Base-by-base conservation (phyloP, 2,888 invertebrate genomes). In the Thereva nobilitata region DNA sequence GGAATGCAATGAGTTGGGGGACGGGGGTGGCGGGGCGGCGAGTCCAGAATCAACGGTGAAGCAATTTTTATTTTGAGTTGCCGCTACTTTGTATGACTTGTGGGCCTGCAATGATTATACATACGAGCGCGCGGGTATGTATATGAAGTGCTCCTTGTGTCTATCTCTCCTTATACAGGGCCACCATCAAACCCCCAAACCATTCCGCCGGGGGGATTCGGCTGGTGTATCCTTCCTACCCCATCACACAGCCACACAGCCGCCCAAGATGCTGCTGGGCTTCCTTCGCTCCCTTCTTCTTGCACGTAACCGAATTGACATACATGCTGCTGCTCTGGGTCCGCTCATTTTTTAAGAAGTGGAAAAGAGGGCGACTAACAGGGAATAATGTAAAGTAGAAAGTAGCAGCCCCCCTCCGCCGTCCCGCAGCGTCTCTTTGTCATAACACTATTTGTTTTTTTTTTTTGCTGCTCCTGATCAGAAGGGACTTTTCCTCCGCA, bases 331-430 rank as follows among this genome's bases (percentile, higher is more conserved):
- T 59, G 59, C 49, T 59, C 9, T 49, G 49, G 49, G 40, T 59
- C 47, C 23, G 35, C 34, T 56, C 12, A 10, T 47, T 47, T 56
- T 56, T 56, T 56, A 42, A 61, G 38, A 61, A 23, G n/a, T 9
- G 50, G 38, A 61, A 56, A 59, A 45, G 47, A 49, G 61, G 61
- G 61, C 35, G 61, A 61, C 61, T 61, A 61, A 61, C 61, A 61
- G 50, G 61, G 61, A 12, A 49, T 50, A 61, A 61, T 61, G 61
- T 61, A 61, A 61, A 61, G 61, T 52, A 52, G 52, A 52, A 52
- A 9, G 52, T 59, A 44, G 56, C 35, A 35, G 35, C 37, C 38
- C 5, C 40, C 38, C 38, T 9, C 23, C 12, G n/a, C 47, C 37
- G 4, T n/a, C 34, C 44, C 9, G 8, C 42, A 42, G 4, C 56